These are phyloP conservation scores for Narcine bancroftii DNA, from an alignment of 2,113 vertebrate genomes.

Conservation along the genomic window DNA sequence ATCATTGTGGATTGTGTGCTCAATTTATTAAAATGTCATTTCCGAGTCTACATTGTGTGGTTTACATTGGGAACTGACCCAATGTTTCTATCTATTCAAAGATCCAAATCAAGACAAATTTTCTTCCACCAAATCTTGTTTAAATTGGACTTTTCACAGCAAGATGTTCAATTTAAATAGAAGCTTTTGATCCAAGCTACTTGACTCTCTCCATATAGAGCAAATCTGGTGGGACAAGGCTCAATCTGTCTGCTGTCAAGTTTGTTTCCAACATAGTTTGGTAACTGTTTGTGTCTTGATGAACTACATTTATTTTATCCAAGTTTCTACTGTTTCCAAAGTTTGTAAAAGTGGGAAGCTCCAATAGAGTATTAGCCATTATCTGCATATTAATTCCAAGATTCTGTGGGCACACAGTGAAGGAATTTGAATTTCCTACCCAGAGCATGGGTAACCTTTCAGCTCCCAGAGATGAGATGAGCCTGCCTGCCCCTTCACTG, in stretches of 20 bases:
- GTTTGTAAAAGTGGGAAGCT: background rate
- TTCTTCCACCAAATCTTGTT: background rate
- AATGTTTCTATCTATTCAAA: background rate
- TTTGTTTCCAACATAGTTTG: background rate
- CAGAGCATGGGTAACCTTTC: too few relatives aligned
- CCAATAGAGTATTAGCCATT: too few relatives aligned
- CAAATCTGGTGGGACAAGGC: background rate
- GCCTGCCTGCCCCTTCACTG: background rate
- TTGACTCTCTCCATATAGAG: background rate
- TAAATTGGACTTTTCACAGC: background rate
- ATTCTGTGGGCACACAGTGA: background rate
- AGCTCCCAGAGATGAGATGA: background rate
- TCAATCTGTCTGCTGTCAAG: background rate
- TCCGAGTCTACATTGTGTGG: background rate
- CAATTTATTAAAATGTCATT: background rate
- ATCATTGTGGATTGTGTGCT: background rate
- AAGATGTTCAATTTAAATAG: too few relatives aligned
- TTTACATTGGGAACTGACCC: background rate
- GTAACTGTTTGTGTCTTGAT: background rate
- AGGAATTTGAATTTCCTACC: background rate
- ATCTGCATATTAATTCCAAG: too few relatives aligned
- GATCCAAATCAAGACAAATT: background rate
- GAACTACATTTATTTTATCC: background rate
- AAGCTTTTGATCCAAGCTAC: background rate
- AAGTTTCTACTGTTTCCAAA: background rate